Percentiles rank a stretch among this genome's conserved stretches.
Conservation (phyloP, 1,140 invertebrate genomes). For the Brachionus sp. region DNA sequence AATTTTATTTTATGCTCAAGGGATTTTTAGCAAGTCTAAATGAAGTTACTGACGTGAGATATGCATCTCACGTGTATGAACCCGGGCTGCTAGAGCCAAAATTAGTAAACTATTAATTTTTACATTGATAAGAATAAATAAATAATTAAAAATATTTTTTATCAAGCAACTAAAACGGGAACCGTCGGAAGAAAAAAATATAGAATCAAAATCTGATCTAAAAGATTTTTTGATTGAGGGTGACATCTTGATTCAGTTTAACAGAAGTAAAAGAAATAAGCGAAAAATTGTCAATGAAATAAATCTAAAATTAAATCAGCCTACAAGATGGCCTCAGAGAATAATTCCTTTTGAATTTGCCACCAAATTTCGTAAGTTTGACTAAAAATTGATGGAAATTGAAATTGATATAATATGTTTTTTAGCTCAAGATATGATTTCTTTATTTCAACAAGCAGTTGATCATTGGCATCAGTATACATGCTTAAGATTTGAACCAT, state of each 20-base stretch:
- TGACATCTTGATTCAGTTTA: neutral
- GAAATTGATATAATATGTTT: neutral
- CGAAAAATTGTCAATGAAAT: slow-evolving; percentile 27
- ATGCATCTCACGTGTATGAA: neutral
- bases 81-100: neutral
- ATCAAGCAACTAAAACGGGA: neutral
- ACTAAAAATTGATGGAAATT: neutral
- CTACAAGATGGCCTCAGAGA: slow-evolving; percentile 34
- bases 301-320: neutral
- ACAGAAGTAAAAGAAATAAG: neutral
- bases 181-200: slow-evolving; percentile 26
- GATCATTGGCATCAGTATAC: slow-evolving; percentile 38
- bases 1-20: neutral
- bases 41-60: neutral
- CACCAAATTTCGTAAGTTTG: slow-evolving; percentile 36
- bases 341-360: slow-evolving; percentile 44
- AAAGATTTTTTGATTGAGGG: neutral
- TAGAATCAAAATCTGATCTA: neutral
- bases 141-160: neutral
- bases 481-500: slow-evolving; percentile 46
- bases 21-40: neutral
- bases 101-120: neutral
- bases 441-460: neutral
- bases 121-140: neutral
- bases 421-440: neutral